phyloP scores from a whole-genome alignment of 64 coral and sea anemone species.

The Dendrophyllia cribrosa region DNA sequence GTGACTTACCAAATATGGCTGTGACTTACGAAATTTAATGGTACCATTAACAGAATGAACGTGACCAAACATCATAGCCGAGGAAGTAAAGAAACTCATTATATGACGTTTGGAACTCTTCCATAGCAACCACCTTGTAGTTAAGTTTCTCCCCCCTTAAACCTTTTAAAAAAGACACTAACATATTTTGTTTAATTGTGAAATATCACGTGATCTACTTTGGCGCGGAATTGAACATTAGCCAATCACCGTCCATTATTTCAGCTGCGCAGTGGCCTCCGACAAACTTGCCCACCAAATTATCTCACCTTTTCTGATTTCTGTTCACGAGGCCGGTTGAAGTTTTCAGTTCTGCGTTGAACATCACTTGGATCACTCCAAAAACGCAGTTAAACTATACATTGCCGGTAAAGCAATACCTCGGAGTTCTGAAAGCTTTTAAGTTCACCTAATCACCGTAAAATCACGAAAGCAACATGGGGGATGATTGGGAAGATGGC shows the following conservation, averaged over 20 bases:
- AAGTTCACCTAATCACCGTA: neutral
- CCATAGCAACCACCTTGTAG: no score
- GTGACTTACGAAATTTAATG: no score
- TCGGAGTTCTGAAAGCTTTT: neutral
- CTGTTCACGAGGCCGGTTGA: neutral
- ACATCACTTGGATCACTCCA: neutral
- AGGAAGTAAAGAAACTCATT: no score
- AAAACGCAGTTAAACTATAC: neutral
- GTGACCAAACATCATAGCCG: no score
- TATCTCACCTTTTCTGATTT: neutral
- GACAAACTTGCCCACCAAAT: neutral
- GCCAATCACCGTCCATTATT: neutral
- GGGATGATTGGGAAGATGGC: constrained; percentile 73
- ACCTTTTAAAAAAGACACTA: no score
- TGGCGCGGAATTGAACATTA: neutral
- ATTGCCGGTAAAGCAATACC: neutral
- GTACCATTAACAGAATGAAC: no score
- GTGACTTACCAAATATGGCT: no score
- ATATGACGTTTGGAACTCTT: no score
- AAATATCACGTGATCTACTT: neutral
- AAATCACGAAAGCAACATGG: constrained; percentile 28
- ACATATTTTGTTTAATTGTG: no score
- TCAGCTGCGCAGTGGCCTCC: neutral
- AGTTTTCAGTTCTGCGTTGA: neutral
- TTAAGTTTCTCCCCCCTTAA: no score